Conservation (phyloP, 64 coral and sea anemone genomes). For the Dendronephthya gigantea region DNA sequence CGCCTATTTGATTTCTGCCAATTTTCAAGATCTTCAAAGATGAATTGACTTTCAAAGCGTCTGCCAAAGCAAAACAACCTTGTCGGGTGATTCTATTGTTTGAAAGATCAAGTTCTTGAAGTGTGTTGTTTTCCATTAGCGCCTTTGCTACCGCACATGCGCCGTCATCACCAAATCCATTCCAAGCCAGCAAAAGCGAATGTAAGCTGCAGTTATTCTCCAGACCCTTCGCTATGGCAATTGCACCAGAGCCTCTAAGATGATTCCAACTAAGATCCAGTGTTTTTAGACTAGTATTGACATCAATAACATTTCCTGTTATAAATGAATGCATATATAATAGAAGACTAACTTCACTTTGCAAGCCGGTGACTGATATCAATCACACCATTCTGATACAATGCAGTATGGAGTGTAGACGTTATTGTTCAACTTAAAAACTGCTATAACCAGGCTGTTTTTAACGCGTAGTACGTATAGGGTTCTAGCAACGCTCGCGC, state of each 20-base stretch:
- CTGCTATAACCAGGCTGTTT: no score
- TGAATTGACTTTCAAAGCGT: constrained; percentile 70
- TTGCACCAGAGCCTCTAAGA: constrained; percentile 57
- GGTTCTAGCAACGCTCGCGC: no score
- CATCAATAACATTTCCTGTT: neutral
- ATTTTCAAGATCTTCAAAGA: constrained; percentile 77
- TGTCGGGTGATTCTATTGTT: constrained; percentile 71
- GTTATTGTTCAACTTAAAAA: no score
- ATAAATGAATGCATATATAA: neutral
- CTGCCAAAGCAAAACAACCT: constrained; percentile 50
- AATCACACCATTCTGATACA: no score
- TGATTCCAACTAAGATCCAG: constrained; percentile 82
- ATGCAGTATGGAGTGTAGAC: no score
- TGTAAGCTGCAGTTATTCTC: constrained; percentile 55
- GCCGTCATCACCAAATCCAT: constrained; percentile 80
- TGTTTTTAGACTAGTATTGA: neutral
- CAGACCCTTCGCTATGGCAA: constrained; percentile 69
- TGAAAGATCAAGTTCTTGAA: constrained; percentile 59
- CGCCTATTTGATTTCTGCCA: constrained; percentile 61
- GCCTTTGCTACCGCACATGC: constrained; percentile 75
- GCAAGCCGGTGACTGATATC: no score
- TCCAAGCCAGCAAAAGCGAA: constrained; percentile 66
- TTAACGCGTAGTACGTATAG: no score
- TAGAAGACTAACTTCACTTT: no score
- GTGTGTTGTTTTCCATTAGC: constrained; percentile 65